Conservation (phyloP, 2,113 vertebrate species). For the Oxyura jamaicensis region DNA sequence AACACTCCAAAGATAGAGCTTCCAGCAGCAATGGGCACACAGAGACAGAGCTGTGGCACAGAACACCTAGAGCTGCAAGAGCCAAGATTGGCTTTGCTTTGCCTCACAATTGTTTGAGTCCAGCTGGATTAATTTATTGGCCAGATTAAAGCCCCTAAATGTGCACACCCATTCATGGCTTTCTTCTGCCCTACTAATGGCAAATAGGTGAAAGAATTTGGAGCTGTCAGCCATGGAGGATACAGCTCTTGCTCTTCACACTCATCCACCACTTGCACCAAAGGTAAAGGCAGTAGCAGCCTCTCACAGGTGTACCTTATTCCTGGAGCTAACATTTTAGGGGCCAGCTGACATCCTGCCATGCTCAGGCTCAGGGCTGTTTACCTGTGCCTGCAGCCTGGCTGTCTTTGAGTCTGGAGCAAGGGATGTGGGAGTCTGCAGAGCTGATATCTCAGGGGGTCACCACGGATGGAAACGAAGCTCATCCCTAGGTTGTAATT, state of each 20-base stretch:
- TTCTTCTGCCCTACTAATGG: not conserved
- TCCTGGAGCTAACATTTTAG: not conserved
- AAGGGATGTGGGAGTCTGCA: fast-evolving
- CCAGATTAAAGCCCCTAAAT: not conserved
- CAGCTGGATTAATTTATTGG: not conserved
- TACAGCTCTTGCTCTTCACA: not conserved
- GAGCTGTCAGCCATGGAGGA: not conserved
- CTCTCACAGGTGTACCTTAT: not conserved
- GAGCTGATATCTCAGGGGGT: not conserved
- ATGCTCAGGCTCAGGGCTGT: fast-evolving
- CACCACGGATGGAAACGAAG: not conserved
- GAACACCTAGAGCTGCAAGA: not conserved
- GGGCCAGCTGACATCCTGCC: fast-evolving
- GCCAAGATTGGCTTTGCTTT: not conserved
- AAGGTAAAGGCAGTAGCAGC: not conserved
- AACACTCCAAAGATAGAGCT: constrained; percentile 18
- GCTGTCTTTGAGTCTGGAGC: not conserved
- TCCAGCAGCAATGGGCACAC: not conserved
- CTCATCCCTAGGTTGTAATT: not conserved
- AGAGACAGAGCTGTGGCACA: not conserved
- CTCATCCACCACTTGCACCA: not conserved
- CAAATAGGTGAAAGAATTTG: not conserved
- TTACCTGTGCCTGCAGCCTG: fast-evolving
- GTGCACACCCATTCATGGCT: not conserved
- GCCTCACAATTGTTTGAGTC: not conserved